Conservation (phyloP, 2,113 vertebrate genomes). For the Ellobius talpinus region DNA sequence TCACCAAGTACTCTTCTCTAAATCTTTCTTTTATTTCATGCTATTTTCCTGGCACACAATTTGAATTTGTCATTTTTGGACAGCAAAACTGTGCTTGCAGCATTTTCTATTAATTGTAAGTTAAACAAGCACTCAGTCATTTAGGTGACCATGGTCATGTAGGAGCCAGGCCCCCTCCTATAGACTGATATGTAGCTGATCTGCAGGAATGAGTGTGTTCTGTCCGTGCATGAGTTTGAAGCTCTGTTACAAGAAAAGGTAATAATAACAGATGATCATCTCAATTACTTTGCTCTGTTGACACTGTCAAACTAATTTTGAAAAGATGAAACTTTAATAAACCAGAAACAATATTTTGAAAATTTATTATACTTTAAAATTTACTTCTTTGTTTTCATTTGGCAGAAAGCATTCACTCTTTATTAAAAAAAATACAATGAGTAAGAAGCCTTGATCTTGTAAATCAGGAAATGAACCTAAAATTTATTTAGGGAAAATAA, state of each 20-base stretch:
- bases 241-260: neutral
- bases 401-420: conserved; percentile 37
- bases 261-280: conserved; percentile 31
- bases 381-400: conserved; percentile 59
- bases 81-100: neutral
- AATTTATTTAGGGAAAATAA: conserved; percentile 67
- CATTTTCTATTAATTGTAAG: neutral
- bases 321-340: conserved; percentile 62
- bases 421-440: conserved; percentile 46
- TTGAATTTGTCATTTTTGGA: neutral
- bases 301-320: conserved; percentile 54
- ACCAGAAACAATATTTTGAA: conserved; percentile 43
- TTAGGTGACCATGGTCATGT: neutral
- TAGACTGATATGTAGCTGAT: neutral
- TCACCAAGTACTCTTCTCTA: neutral
- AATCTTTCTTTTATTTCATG: neutral
- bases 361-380: conserved; percentile 46
- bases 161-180: neutral
- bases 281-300: conserved; percentile 29
- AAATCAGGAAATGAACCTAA: conserved; percentile 65
- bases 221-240: neutral
- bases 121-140: neutral
- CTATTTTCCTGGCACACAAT: neutral
- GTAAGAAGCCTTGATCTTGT: conserved; percentile 59
- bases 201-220: neutral